Conservation (phyloP, 2,113 vertebrate genomes). For the Chrysemys picta region DNA sequence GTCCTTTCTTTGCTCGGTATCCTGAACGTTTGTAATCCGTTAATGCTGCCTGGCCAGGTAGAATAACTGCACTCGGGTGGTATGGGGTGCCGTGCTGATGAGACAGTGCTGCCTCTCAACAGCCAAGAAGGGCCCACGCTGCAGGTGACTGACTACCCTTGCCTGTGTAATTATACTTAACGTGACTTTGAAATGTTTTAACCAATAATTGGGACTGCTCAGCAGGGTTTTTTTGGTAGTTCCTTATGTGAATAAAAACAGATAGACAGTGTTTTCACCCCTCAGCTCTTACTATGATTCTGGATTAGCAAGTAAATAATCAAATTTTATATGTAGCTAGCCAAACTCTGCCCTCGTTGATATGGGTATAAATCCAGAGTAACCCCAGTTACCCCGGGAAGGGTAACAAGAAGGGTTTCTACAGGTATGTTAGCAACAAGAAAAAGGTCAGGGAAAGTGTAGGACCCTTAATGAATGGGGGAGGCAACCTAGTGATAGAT, state of each 20-base stretch:
- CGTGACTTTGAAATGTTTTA: not conserved
- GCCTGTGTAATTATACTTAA: not conserved
- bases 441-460: too few species aligned
- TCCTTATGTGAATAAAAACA: not conserved
- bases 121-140: not conserved
- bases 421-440: too few species aligned
- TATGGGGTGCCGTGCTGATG: fast-evolving
- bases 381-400: too few species aligned
- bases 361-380: not conserved
- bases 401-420: too few species aligned
- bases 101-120: not conserved
- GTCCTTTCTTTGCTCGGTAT: too few species aligned
- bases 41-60: fast-evolving
- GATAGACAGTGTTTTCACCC: too few species aligned
- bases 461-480: too few species aligned
- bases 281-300: not conserved
- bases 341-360: not conserved
- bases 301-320: not conserved
- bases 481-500: too few species aligned
- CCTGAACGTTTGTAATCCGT: not conserved
- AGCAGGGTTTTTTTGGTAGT: not conserved
- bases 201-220: not conserved
- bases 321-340: not conserved
- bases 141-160: not conserved
- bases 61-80: not conserved